Evolutionary conservation across 2,888 invertebrate species (phyloP), one percentile per base, ranked within the genome.

Genomic region (Neria commutata): DNA sequence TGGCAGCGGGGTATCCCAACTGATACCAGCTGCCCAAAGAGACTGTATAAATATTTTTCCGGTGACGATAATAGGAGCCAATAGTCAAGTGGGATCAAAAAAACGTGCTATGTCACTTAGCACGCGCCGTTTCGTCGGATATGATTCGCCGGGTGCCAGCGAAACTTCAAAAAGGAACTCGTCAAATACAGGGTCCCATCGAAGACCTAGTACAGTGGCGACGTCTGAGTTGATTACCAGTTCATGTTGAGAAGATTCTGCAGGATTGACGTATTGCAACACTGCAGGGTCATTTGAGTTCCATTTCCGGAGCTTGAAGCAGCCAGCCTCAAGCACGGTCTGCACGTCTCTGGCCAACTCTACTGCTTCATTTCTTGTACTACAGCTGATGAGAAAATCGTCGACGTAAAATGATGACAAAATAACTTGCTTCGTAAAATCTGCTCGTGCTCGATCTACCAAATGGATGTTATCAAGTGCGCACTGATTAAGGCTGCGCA

Each of bases 1-100:
- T 16, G 51, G 51, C 14, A 51, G n/a, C 2, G 51, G 21, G 5
- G 29, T 25, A 37, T 51, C 51, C 56, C 60, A 60, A 11, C 33
- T 10, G 3, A 60, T 19, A n/a, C 50, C 54, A 26, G 54, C 23
- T 2, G 26, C 37, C 56, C 61, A 58, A 4, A 58, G 47, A 1
- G 45, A 29, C 16, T 61, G 58, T 4, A 61, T 58, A 3, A 52
- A 55, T 1, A 61, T 48, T 19, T 58, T 61, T 10, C 51, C 55
- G 6, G n/a, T 48, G 16, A 61, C 49, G 24, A 61, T 51, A 8
- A 55, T 33, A 6, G 58, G 58, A 6, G 47, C 57, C 29, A 61
- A n/a, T 0, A 61, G 33, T 0, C 58, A 57, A 4, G 54, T 61
- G 3, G 57, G 57, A 21, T 61, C 57, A 19, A 51, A 61, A 1